Percentiles rank a stretch among this genome's conserved stretches.
These are phyloP conservation scores for Candoia aspera DNA, from an alignment of 2,113 vertebrate genomes.

Conservation along the genomic window DNA sequence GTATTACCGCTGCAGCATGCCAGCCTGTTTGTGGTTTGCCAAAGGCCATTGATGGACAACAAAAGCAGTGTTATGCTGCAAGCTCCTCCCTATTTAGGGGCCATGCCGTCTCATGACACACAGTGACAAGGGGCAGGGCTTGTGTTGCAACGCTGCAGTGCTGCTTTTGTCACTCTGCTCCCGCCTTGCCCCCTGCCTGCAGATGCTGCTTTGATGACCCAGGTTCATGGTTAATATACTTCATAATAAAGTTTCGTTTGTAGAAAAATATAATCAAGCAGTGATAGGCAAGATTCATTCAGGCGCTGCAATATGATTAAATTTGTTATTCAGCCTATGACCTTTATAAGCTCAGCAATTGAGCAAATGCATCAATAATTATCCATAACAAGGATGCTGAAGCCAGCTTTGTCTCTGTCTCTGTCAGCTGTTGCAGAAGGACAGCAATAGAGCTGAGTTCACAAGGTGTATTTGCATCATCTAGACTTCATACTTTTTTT, in stretches of 20 bases:
- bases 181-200: not conserved
- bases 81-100: not conserved
- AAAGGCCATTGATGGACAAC: not conserved
- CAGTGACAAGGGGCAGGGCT: not conserved
- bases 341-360: slow-evolving; percentile 16
- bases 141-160: not conserved
- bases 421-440: slow-evolving; percentile 25
- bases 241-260: slow-evolving; percentile 4
- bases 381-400: not conserved
- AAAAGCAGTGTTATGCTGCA: not conserved
- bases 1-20: not conserved
- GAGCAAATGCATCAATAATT: slow-evolving; percentile 21
- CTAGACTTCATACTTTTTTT: slow-evolving; percentile 25
- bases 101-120: not conserved
- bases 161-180: not conserved
- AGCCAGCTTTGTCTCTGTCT: not conserved
- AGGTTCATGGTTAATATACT: not conserved
- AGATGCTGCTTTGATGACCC: not conserved
- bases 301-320: not conserved
- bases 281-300: not conserved
- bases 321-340: not conserved
- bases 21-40: not conserved
- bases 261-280: slow-evolving; percentile 11
- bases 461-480: slow-evolving; percentile 9
- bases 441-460: slow-evolving; percentile 40